These are phyloP conservation scores for Eudasyphora cyanicolor DNA, from an alignment of 2,888 invertebrate genomes.

Conservation along the genomic window DNA sequence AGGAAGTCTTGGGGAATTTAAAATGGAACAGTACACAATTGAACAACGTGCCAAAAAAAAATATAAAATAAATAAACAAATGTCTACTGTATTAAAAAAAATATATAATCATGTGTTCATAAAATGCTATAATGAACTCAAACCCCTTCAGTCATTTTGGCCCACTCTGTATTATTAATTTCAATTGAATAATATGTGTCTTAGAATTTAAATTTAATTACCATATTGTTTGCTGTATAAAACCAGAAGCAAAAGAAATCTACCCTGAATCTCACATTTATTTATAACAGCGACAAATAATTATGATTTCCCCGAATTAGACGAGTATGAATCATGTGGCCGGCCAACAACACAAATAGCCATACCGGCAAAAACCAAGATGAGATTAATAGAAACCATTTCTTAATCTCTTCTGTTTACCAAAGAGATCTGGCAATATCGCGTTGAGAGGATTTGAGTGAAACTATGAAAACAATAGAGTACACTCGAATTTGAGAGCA, in stretches of 20 bases:
- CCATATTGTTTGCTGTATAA: not conserved
- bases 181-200: too few species aligned
- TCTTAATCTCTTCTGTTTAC: not conserved
- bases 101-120: too few species aligned
- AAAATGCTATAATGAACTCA: too few species aligned
- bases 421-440: constrained; percentile 7
- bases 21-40: too few species aligned
- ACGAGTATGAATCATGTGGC: not conserved
- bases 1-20: too few species aligned
- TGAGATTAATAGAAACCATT: not conserved
- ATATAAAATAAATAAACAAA: too few species aligned
- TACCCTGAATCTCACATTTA: not conserved
- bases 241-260: not conserved
- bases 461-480: not conserved
- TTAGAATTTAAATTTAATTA: too few species aligned
- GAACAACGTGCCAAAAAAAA: too few species aligned
- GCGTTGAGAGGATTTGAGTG: not conserved
- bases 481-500: not conserved
- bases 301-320: not conserved
- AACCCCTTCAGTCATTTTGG: too few species aligned
- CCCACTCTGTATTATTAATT: too few species aligned
- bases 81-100: too few species aligned
- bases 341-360: not conserved
- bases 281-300: not conserved
- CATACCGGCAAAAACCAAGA: too few species aligned